Base-by-base conservation (phyloP, 2,888 invertebrate species). In the Troglohyphantes excavatus region DNA sequence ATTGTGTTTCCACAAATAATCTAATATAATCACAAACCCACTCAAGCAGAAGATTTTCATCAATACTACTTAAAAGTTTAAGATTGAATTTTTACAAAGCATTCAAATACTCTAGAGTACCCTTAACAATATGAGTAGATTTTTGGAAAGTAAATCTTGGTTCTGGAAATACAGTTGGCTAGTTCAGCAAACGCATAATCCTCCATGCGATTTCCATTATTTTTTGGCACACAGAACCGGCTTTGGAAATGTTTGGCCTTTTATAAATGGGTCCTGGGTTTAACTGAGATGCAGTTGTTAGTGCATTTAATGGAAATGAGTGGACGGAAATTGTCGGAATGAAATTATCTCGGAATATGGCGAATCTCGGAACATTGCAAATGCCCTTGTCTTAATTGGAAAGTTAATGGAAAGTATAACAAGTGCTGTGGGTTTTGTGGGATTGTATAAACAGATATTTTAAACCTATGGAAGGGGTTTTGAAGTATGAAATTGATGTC, bases 341-440 rank as follows among this genome's bases (percentile, higher is more conserved):
- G 29, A 33, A 65, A 63, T 78, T 78, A 75, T 17, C 26, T n/a
- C 23, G 75, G 46, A 73, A 26, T 53, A 33, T 7, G 75, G 21
- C 5, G 33, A 70, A 39, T 75, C 21, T 59, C 46, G n/a, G 26
- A 46, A 73, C 19, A 46, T 59, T n/a, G 9, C 33, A 21, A 59
- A 17, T 61, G 63, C 67, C 29, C 26, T 19, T 78, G 17, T 7
- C 6, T 33, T 78, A 65, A 78, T 78, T 78, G 39, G 33, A 63
- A 43, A 63, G 43, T 65, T 65, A 78, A 78, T 78, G 43, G 65
- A 43, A 65, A 43, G 2, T 23, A n/a, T 78, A 65, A 26, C 78
- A 39, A 65, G 39, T 65, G n/a, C 1, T 29, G 67, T 26, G 26
- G 59, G 26, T 26, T 13, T 19, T 23, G 26, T 21, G 23, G 26